phyloP scores from a whole-genome alignment of 2,797 vertebrate genomes.

The Peromyscus aztecus region DNA sequence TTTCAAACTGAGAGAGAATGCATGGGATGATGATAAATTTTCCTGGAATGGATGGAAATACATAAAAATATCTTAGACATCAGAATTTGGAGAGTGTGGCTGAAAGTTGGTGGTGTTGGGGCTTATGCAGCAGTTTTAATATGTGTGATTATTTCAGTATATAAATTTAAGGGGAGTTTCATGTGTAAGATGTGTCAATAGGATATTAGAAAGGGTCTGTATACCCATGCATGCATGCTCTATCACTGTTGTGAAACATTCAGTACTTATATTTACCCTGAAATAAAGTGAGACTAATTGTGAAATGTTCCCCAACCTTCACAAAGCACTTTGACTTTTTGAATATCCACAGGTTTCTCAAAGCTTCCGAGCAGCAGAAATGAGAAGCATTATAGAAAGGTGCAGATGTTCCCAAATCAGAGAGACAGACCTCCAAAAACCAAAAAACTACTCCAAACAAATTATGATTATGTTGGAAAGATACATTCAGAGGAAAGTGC shows the following conservation, averaged over 20 bases:
- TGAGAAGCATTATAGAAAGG: neutral
- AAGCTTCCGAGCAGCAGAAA: neutral
- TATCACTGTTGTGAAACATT: neutral
- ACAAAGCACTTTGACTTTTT: neutral
- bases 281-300: neutral
- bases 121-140: neutral
- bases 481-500: constrained; percentile 30
- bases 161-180: neutral
- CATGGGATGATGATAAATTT: neutral
- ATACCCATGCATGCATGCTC: neutral
- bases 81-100: neutral
- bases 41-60: neutral
- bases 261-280: neutral
- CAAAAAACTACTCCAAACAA: neutral
- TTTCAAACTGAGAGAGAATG: neutral
- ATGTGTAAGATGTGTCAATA: neutral
- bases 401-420: neutral
- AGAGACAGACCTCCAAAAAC: constrained; percentile 37
- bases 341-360: neutral
- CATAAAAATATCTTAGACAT: neutral
- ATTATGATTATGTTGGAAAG: constrained; percentile 32
- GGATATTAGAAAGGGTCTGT: neutral
- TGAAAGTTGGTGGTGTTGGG: neutral
- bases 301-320: neutral
- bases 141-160: neutral